phyloP scores from a whole-genome alignment of 2,888 invertebrate genomes.

The Onchidella celtica region DNA sequence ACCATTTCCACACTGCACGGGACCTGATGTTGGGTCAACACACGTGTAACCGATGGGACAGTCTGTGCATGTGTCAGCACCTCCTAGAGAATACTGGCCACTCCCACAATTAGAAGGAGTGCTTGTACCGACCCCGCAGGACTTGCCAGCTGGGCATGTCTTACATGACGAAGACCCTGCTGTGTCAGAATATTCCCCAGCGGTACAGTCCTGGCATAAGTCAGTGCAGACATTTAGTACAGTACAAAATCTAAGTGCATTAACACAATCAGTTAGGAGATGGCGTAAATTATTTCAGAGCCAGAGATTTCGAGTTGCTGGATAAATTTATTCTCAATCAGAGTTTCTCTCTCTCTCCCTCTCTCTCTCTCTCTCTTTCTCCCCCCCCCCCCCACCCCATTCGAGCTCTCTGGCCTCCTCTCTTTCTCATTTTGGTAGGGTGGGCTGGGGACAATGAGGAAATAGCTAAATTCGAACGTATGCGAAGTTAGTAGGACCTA shows the following conservation, averaged over 20 bases:
- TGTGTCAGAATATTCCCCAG: constrained; percentile 62
- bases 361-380: not conserved
- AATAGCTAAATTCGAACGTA: too few relatives aligned
- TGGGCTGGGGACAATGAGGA: too few relatives aligned
- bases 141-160: constrained; percentile 71
- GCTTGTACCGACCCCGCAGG: constrained; percentile 65
- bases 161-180: constrained; percentile 68
- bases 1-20: constrained; percentile 61
- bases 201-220: constrained; percentile 59
- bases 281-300: too few relatives aligned
- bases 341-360: not conserved
- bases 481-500: too few relatives aligned
- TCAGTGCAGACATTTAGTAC: not conserved
- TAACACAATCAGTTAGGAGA: too few relatives aligned
- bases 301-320: too few relatives aligned
- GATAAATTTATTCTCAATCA: too few relatives aligned
- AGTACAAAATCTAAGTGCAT: too few relatives aligned
- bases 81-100: constrained; percentile 69
- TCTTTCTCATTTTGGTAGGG: too few relatives aligned
- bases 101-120: constrained; percentile 65
- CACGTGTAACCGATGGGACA: constrained; percentile 72
- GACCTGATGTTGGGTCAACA: constrained; percentile 50
- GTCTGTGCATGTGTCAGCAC: constrained; percentile 62
- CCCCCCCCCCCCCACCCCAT: too few relatives aligned
- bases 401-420: too few relatives aligned